These are phyloP conservation scores for Nomada lathburiana DNA, from an alignment of 2,888 invertebrate genomes.

Conservation along the genomic window DNA sequence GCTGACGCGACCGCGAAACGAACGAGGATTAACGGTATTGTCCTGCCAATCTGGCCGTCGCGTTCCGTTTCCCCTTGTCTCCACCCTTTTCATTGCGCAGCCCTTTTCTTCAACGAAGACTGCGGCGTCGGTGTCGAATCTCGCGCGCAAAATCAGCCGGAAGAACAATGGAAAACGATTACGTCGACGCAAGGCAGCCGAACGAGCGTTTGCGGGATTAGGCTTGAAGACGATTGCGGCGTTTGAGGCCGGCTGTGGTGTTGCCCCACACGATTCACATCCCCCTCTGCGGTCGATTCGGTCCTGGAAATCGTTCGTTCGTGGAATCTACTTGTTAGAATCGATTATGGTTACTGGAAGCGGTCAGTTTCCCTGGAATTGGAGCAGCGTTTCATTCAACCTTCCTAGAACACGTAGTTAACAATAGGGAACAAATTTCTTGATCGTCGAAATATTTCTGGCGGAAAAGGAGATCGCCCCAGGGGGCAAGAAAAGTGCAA, in stretches of 20 bases:
- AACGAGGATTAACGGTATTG: constrained; percentile 75
- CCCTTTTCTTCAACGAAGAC: constrained; percentile 62
- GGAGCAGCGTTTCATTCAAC: neutral
- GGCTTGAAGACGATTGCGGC: constrained; percentile 58
- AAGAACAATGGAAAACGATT: constrained; percentile 72
- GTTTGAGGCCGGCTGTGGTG: constrained; percentile 45
- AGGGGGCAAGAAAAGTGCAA: no score
- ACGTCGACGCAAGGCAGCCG: constrained; percentile 55
- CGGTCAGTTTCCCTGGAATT: neutral
- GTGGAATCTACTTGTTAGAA: constrained; percentile 21
- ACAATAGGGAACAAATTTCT: no score
- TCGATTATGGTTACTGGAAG: constrained; percentile 16
- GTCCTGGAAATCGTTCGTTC: constrained; percentile 15
- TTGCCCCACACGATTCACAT: constrained; percentile 25
- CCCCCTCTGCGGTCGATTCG: constrained; percentile 8
- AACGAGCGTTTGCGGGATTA: constrained; percentile 51
- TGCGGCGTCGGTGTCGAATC: constrained; percentile 60
- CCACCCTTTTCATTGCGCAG: constrained; percentile 41
- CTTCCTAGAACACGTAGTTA: no score
- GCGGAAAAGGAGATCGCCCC: no score
- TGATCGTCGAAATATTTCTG: no score
- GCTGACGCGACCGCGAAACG: constrained; percentile 69
- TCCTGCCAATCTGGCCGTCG: constrained; percentile 67
- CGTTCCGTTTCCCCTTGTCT: constrained; percentile 45
- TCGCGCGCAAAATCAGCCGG: constrained; percentile 68